Percentiles rank a stretch among this genome's conserved stretches.
Conservation (phyloP, 2,113 vertebrate genomes). For the Protomyctophum bolini region DNA sequence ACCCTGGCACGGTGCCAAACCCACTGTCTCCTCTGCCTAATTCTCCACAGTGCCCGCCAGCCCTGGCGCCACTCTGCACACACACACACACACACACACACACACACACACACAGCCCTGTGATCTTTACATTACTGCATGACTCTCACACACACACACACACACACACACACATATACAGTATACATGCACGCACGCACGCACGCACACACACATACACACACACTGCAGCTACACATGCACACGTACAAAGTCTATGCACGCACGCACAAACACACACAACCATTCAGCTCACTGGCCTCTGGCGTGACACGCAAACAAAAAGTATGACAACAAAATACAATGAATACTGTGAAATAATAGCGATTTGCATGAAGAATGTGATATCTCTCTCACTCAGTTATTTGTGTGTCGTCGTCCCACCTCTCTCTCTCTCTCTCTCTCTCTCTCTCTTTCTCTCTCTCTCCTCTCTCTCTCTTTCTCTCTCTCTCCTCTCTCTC, state of each 20-base stretch:
- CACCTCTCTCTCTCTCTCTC: neutral
- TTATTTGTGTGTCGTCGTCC: no score
- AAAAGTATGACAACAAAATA: no score
- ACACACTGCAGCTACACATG: neutral
- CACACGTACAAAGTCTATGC: neutral
- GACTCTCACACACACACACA: slow-evolving; percentile 37
- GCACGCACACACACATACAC: neutral
- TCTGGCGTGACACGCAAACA: neutral
- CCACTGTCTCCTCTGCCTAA: slow-evolving; percentile 84
- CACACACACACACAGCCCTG: slow-evolving; percentile 63
- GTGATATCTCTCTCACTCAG: neutral
- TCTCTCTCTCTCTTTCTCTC: slow-evolving; percentile 1
- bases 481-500: neutral
- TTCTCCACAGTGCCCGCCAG: slow-evolving; percentile 68
- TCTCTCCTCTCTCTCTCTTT: no score
- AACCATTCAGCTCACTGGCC: neutral
- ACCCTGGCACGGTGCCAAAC: slow-evolving; percentile 80
- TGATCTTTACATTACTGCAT: slow-evolving; percentile 64
- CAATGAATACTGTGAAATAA: slow-evolving; percentile 38
- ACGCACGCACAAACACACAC: neutral
- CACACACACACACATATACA: slow-evolving; percentile 43
- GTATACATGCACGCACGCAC: slow-evolving; percentile 10
- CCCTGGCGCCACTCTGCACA: slow-evolving; percentile 74
- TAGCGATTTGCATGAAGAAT: slow-evolving; percentile 45
- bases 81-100: no score